phyloP scores from a whole-genome alignment of 23 tunicate species.

The Oikopleura vanhoeffeni region DNA sequence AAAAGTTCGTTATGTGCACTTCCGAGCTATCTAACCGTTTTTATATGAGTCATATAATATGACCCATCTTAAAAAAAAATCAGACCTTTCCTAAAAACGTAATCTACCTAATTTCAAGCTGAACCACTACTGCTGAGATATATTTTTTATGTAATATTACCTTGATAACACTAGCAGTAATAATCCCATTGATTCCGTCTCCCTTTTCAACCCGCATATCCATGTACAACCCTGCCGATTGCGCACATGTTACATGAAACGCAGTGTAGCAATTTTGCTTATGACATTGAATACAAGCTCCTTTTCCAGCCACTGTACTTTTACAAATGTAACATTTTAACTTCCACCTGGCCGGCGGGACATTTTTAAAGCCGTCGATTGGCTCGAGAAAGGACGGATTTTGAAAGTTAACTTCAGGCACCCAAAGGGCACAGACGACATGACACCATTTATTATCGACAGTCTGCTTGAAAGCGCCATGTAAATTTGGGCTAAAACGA shows the following conservation, averaged over 20 bases:
- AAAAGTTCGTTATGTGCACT: too few species aligned
- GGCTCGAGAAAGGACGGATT: slow-evolving; percentile 91
- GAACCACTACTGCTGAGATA: too few species aligned
- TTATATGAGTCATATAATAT: too few species aligned
- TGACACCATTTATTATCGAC: slow-evolving; percentile 77
- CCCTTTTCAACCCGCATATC: slow-evolving; percentile 49
- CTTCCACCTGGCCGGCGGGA: slow-evolving; percentile 74
- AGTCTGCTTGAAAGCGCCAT: slow-evolving; percentile 85
- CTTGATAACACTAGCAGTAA: slow-evolving; percentile 39
- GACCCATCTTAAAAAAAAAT: too few species aligned
- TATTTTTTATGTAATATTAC: too few species aligned
- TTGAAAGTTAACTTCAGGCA: slow-evolving; percentile 76
- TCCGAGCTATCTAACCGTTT: too few species aligned
- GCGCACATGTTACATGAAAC: slow-evolving; percentile 95
- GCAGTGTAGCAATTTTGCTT: slow-evolving; percentile 76
- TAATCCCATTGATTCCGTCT: slow-evolving; percentile 40
- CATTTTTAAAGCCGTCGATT: slow-evolving; percentile 51
- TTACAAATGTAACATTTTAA: slow-evolving; percentile 76
- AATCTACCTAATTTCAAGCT: too few species aligned
- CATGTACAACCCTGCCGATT: slow-evolving; percentile 75
- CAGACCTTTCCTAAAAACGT: too few species aligned
- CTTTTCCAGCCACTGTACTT: too few species aligned
- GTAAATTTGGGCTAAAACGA: slow-evolving; percentile 55
- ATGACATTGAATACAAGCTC: slow-evolving; percentile 91
- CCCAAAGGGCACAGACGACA: slow-evolving; percentile 88